Evolutionary conservation across 2,797 vertebrate genomes (phyloP), one percentile per base, ranked within the genome.

Genomic region (Hippocampus kuda): DNA sequence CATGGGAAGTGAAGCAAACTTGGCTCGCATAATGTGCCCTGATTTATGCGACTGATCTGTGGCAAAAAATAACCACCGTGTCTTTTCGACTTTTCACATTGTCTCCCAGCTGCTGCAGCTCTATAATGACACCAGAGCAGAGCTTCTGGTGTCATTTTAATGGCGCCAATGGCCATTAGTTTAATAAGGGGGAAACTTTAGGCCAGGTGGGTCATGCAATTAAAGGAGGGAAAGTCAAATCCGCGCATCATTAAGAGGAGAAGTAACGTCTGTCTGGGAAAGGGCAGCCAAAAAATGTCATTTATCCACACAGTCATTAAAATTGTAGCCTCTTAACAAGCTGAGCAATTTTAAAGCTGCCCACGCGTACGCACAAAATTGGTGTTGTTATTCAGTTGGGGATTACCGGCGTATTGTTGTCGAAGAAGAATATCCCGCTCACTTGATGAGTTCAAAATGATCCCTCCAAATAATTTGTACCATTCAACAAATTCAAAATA

Each of bases 161-260:
- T 68, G 67, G 38, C 67, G 59, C n/a, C 24, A 9, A 59, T 63
- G 88, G 79, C 83, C 86, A 91, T 90, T 90, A 90, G 79, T 75
- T 77, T 81, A 79, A 70, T 75, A 75, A 65, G 77, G 74, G 34
- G 68, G 81, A 80, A 83, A 76, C 84, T 81, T 79, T 69, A 66
- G 76, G 77, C 76, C 72, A 84, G 81, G 77, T 78, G 73, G 83
- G 81, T 84, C 82, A 76, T 64, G 74, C 79, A 85, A 88, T 89
- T 89, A 87, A 83, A 81, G 84, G 63, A 71, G 80, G 77, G 76
- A 81, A 83, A 85, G 83, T 83, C 79, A 81, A 79, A 83, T 79
- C 68, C 69, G 44, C 20, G 42, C 80, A 81, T 79, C 79, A 81
- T 79, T 75, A 78, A 75, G 63, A 72, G 65, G 48, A 72, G 51